Conservation (phyloP, 2,113 vertebrate genomes). For the Trochalopteron elliotii region DNA sequence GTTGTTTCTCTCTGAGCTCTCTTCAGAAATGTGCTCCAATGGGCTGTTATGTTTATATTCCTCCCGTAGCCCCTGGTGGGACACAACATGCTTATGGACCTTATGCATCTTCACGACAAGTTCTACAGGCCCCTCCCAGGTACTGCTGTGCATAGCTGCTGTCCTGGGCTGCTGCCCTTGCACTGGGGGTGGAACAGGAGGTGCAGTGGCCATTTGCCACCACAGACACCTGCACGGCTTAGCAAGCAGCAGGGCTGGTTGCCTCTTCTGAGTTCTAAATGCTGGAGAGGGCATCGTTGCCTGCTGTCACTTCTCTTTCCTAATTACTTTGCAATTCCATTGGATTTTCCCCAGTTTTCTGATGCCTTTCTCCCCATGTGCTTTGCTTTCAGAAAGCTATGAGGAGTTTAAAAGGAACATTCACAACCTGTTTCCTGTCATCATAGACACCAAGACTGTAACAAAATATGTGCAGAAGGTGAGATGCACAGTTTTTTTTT, state of each 20-base stretch:
- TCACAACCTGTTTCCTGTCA: constrained; percentile 73
- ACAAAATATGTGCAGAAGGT: constrained; percentile 75
- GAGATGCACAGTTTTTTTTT: background rate
- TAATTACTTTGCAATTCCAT: background rate
- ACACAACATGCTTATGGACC: constrained; percentile 80
- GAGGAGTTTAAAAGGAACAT: constrained; percentile 77
- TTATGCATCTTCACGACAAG: constrained; percentile 78
- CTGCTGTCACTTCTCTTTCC: background rate
- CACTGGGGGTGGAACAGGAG: background rate
- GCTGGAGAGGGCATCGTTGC: background rate
- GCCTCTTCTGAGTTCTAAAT: background rate
- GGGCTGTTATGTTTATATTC: background rate
- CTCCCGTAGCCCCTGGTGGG: constrained; percentile 71
- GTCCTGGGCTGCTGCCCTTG: background rate
- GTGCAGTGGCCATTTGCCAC: background rate
- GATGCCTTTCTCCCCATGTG: background rate
- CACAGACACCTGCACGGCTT: background rate
- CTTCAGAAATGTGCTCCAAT: background rate
- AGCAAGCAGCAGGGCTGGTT: background rate
- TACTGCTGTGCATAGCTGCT: background rate
- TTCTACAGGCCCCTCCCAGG: constrained; percentile 80
- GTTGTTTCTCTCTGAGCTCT: background rate
- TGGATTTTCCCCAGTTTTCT: background rate
- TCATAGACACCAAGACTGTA: constrained; percentile 77
- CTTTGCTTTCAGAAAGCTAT: constrained; percentile 72